These are phyloP conservation scores for Stenichneumon culpator DNA, from an alignment of 2,888 invertebrate genomes.

Conservation along the genomic window DNA sequence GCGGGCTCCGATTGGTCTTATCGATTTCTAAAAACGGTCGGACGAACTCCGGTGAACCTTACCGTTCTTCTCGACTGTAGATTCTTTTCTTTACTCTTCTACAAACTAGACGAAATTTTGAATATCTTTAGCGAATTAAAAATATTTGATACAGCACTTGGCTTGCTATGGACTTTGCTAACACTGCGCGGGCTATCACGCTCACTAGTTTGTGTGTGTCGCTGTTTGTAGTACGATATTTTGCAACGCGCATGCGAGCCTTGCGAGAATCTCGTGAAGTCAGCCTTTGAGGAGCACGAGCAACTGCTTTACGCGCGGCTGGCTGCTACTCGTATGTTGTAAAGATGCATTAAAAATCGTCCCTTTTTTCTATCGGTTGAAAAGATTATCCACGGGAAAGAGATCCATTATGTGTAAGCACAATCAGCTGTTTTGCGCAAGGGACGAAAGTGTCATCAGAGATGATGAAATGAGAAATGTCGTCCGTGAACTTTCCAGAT, in stretches of 20 bases:
- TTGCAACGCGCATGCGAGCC: conserved; percentile 35
- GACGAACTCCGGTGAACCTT: background rate
- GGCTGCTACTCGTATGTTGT: background rate
- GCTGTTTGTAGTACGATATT: background rate
- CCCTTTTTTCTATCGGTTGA: background rate
- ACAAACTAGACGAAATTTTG: background rate
- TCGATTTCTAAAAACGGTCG: conserved; percentile 12
- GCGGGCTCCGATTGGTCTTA: background rate
- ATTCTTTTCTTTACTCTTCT: conserved; percentile 1
- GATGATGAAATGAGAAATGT: background rate
- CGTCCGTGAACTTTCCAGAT: conserved; percentile 13
- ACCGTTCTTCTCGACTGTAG: conserved; percentile 25
- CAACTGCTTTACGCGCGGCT: conserved; percentile 28
- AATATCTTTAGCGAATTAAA: conserved; percentile 1
- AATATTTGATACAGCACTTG: conserved; percentile 14
- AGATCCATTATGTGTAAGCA: background rate
- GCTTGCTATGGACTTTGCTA: background rate
- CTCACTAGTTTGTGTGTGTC: conserved; percentile 4
- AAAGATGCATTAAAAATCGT: conserved; percentile 2
- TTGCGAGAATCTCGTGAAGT: background rate
- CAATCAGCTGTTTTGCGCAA: background rate
- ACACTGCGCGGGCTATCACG: conserved; percentile 44
- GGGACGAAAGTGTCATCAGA: background rate
- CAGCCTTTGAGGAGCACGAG: background rate
- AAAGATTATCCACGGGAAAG: background rate